Conservation (phyloP, 2,113 vertebrate genomes). For the Carollia perspicillata region DNA sequence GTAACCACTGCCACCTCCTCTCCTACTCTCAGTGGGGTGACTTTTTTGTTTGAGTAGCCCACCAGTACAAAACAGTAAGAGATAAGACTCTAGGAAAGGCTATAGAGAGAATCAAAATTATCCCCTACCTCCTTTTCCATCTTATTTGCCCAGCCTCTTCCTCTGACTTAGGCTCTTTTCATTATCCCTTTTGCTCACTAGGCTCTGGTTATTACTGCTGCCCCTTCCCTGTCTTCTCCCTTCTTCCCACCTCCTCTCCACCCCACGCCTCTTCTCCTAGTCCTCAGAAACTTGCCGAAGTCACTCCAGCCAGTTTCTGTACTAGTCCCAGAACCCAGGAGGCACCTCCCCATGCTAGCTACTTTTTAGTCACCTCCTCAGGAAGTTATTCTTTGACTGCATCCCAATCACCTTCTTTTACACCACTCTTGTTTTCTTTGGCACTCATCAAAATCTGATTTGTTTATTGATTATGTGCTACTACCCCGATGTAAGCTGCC, state of each 20-base stretch:
- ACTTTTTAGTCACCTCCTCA: constrained; percentile 9
- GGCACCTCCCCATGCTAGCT: not conserved
- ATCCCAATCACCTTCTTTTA: not conserved
- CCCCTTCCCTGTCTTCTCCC: not conserved
- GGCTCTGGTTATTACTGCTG: not conserved
- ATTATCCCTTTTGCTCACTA: not conserved
- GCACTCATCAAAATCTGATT: constrained; percentile 13
- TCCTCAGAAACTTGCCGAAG: not conserved
- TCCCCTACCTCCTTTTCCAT: not conserved
- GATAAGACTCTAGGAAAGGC: not conserved
- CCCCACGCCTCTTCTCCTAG: not conserved
- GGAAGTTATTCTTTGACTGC: not conserved
- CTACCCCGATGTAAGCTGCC: not conserved
- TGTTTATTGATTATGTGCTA: not conserved
- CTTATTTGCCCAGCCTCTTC: not conserved
- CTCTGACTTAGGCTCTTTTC: not conserved
- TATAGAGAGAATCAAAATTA: not conserved
- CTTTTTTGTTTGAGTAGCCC: not conserved
- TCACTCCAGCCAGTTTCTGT: constrained; percentile 5
- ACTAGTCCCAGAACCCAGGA: not conserved
- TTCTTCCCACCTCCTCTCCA: no score
- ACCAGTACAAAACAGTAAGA: not conserved
- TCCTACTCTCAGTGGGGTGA: not conserved
- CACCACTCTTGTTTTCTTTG: not conserved
- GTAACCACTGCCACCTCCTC: not conserved